These are phyloP conservation scores for Solenodon paradoxus DNA, from an alignment of 2,113 vertebrate genomes.

Conservation along the genomic window DNA sequence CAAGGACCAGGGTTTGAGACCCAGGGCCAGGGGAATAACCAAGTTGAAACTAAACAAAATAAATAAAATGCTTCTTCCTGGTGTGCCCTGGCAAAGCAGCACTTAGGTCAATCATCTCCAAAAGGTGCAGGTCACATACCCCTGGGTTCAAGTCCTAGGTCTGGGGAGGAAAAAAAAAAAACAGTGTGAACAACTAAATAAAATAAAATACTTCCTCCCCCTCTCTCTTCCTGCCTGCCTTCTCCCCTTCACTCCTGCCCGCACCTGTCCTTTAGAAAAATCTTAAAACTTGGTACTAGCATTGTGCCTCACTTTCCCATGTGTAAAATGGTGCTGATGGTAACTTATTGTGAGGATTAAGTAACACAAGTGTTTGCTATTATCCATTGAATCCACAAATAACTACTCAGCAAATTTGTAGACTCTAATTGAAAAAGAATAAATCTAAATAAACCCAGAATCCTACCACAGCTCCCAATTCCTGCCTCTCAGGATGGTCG, in stretches of 20 bases:
- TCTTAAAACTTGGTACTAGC: too few species aligned
- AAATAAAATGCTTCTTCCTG: neutral
- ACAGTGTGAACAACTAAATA: too few species aligned
- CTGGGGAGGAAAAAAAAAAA: too few species aligned
- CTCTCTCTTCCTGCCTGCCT: neutral
- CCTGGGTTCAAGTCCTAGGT: too few species aligned
- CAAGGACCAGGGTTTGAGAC: too few species aligned
- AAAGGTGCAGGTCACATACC: too few species aligned
- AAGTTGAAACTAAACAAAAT: too few species aligned
- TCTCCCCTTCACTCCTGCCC: too few species aligned
- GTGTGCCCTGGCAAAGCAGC: neutral
- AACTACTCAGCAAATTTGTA: neutral
- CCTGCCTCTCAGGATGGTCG: neutral
- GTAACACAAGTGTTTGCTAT: neutral
- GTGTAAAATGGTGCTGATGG: neutral
- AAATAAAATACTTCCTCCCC: neutral
- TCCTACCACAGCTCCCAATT: neutral
- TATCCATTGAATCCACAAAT: neutral
- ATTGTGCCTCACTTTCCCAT: neutral
- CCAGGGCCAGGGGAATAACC: too few species aligned
- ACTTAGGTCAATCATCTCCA: too few species aligned
- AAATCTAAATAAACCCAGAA: neutral
- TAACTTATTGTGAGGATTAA: neutral
- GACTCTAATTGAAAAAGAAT: neutral
- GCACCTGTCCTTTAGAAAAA: too few species aligned